A percentile compares a stretch with the other conserved stretches of the same genome.
Conservation (phyloP, 2,888 invertebrate genomes). For the Tetragonula carbonaria region DNA sequence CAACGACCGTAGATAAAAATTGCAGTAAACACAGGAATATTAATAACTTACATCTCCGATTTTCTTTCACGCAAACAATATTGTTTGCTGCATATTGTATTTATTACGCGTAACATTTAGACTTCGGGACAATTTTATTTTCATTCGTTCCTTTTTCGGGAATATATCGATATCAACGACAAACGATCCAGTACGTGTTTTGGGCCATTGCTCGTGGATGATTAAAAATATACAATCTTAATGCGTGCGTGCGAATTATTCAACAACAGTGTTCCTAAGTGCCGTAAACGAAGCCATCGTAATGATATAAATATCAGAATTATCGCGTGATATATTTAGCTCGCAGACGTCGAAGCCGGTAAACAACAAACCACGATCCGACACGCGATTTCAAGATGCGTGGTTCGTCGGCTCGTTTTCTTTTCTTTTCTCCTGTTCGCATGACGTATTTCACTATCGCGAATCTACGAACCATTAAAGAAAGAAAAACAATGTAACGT, state of each 20-base stretch:
- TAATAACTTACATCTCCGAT: neutral
- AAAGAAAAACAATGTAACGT: neutral
- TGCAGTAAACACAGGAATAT: neutral
- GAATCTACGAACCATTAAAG: neutral
- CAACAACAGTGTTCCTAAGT: conserved; percentile 20
- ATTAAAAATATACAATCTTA: conserved; percentile 28
- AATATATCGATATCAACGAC: neutral
- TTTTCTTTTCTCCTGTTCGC: neutral
- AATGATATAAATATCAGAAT: conserved; percentile 67
- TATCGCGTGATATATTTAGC: conserved; percentile 70
- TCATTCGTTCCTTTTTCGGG: neutral
- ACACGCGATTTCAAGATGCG: conserved; percentile 40
- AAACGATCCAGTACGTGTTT: neutral
- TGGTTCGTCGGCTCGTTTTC: conserved; percentile 7
- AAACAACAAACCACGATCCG: conserved; percentile 65
- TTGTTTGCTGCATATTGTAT: neutral
- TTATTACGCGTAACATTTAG: conserved; percentile 11
- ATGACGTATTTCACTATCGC: neutral
- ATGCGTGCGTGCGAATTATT: conserved; percentile 19
- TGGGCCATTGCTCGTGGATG: neutral
- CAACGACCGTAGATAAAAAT: conserved; percentile 7
- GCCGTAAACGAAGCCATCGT: conserved; percentile 39
- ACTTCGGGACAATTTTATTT: neutral
- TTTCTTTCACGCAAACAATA: neutral
- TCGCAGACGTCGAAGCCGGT: conserved; percentile 60